Conservation (phyloP, 1,140 invertebrate genomes). For the Drosophila micromelanica region DNA sequence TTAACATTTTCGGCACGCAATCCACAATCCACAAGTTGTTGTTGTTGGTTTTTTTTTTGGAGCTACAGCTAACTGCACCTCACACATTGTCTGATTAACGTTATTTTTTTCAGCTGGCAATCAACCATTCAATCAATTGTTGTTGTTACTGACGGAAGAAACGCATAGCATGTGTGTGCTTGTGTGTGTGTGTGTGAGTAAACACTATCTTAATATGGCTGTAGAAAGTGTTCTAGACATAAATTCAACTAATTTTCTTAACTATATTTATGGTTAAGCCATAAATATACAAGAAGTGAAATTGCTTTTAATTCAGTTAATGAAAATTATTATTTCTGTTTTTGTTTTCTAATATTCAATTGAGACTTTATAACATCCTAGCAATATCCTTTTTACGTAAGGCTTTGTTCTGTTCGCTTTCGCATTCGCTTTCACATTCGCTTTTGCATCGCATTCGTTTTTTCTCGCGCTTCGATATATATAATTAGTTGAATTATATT, state of each 20-base stretch:
- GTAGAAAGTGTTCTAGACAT: conserved; percentile 59
- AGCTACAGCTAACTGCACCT: conserved; percentile 24
- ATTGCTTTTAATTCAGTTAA: background rate
- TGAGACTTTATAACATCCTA: too few species aligned
- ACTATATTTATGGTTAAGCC: background rate
- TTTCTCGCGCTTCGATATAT: too few species aligned
- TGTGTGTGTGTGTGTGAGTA: background rate
- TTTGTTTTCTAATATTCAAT: background rate
- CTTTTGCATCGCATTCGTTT: too few species aligned
- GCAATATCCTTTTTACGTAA: too few species aligned
- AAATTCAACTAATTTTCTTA: background rate
- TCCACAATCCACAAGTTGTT: conserved; percentile 11
- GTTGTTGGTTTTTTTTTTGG: conserved; percentile 6
- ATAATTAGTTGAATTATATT: too few species aligned
- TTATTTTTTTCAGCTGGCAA: conserved; percentile 30
- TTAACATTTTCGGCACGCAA: conserved; percentile 49
- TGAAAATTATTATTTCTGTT: background rate
- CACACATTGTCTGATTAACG: conserved; percentile 25
- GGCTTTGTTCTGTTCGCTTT: too few species aligned
- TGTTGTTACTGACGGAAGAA: conserved; percentile 23
- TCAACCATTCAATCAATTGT: background rate
- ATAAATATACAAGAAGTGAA: conserved; percentile 19
- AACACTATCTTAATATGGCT: conserved; percentile 24
- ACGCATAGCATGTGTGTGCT: background rate
- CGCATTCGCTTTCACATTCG: too few species aligned